Conservation (phyloP, 1,140 invertebrate species). For the Drosophila subobscura region DNA sequence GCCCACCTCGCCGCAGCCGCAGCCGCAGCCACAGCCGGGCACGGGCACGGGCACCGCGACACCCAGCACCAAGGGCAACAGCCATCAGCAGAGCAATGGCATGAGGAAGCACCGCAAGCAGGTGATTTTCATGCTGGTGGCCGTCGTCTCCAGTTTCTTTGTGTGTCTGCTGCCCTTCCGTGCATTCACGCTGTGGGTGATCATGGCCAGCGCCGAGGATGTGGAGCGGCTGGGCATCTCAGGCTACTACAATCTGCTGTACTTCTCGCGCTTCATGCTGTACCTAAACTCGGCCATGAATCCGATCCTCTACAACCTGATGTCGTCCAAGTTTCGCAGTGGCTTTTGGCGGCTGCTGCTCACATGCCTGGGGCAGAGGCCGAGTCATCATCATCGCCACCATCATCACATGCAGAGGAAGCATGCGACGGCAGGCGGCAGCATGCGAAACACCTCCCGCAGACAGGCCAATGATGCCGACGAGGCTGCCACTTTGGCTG, state of each 20-base stretch:
- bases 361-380: conserved; percentile 52
- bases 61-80: conserved; percentile 57
- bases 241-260: conserved; percentile 93
- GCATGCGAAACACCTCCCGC: conserved; percentile 34
- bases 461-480: conserved; percentile 44
- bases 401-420: conserved; percentile 41
- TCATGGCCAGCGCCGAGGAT: conserved; percentile 88
- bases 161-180: conserved; percentile 94
- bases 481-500: conserved; percentile 24
- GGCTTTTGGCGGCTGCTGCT: conserved; percentile 87
- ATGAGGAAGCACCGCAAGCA: conserved; percentile 88
- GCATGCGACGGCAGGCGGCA: conserved; percentile 31
- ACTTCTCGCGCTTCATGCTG: conserved; percentile 93
- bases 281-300: conserved; percentile 96
- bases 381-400: conserved; percentile 53
- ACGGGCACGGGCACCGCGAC: neutral
- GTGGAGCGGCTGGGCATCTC: conserved; percentile 88
- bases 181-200: conserved; percentile 93
- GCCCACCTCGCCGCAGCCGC: conserved; percentile 82
- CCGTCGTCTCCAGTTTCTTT: conserved; percentile 95
- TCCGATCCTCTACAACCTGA: conserved; percentile 94
- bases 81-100: conserved; percentile 75
- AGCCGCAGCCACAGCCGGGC: too few relatives aligned
- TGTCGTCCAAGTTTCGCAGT: conserved; percentile 95
- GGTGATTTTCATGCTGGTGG: conserved; percentile 93